Evolutionary conservation across 64 coral and sea anemone genomes (phyloP), one percentile per base, ranked within the genome.

Genomic region (Acropora yongei): DNA sequence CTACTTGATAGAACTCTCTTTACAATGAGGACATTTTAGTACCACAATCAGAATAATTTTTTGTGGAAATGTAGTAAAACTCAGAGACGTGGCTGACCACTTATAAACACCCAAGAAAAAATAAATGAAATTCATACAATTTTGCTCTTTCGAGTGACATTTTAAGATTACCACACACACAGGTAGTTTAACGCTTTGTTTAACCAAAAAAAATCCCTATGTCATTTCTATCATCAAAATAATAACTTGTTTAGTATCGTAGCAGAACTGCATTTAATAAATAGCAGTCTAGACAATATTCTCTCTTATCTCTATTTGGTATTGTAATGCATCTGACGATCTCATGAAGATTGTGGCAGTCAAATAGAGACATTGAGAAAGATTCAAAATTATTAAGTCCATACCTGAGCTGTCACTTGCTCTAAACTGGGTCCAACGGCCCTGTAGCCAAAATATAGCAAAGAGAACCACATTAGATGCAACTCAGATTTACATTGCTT

Each of bases 361-460:
- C 4, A 0, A 55, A 55, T 5, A 55, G 3, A 55, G 51, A 55
- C 2, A 5, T 55, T 5, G 10, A 55, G 51, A 55, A 10, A 55
- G 51, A 55, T 5, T 10, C 5, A 55, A 7, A 7, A 55, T 44
- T 2, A 12, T 11, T 42, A 68, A 45, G 14, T 45, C 1, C 3
- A 5, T 85, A 85, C 82, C 82, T 85, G 82, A 30, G 16, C 18
- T 71, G 41, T 57, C 13, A 18, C 82, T 49, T 85, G 82, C 11
- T 85, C 82, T 65, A 85, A 49, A 72, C 17, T 16, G 20, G 63
- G 82, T 40, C 82, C 82, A 49, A 72, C 82, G 44, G 82, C 82
- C 43, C 82, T 85, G n/a, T 39, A 85, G 68, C 5, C 6, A 84
- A 53, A 84, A 8, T 3, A 60, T 10, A 83, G 46, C 14, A 5